Evolutionary conservation across 1,140 invertebrate genomes (phyloP), one percentile per base, ranked within the genome.

Genomic region (Acromyrmex heyeri): DNA sequence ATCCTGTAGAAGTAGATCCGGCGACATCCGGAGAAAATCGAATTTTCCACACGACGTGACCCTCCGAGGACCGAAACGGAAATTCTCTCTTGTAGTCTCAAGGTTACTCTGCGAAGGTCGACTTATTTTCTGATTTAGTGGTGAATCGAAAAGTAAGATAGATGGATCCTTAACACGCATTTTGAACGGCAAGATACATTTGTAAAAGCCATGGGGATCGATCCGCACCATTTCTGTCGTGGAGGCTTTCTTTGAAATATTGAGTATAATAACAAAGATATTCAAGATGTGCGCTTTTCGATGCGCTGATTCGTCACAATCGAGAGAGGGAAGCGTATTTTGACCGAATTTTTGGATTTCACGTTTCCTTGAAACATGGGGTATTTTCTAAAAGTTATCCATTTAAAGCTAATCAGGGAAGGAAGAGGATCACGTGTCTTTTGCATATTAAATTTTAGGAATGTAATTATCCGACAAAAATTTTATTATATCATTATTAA

Each of bases 201-300:
- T 81, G 50, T 69, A 81, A 81, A 21, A 16, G 21, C 48, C 64
- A 81, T 30, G 64, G 21, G 30, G 8, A 81, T 81, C 21, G 48
- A 81, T 70, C 16, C 16, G 24, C 10, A 27, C 5, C 24, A 69
- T n/a, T 79, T 55, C 7, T 34, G 10, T 12, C 34, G 34, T 7
- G 34, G 34, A 38, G 34, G 34, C 34, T 38, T 44, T 55, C 27
- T 34, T 27, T 67, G 18, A 30, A n/a, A 67, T 8, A 53, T 67
- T 24, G 76, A 78, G 61, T 44, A n/a, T 24, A 24, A 24, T 24
- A 24, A 1, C 44, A n/a, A 55, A 16, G 61, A 53, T 67, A 53
- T 67, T 34, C 7, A 38, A 67, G 27, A 79, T 4, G 27, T 18
- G 18, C 59, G 16, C 10, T 78, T 67, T 53, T 67, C 62, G 21